phyloP scores from a whole-genome alignment of 2,797 vertebrate species.

The Parauchenoglanis punctatus region DNA sequence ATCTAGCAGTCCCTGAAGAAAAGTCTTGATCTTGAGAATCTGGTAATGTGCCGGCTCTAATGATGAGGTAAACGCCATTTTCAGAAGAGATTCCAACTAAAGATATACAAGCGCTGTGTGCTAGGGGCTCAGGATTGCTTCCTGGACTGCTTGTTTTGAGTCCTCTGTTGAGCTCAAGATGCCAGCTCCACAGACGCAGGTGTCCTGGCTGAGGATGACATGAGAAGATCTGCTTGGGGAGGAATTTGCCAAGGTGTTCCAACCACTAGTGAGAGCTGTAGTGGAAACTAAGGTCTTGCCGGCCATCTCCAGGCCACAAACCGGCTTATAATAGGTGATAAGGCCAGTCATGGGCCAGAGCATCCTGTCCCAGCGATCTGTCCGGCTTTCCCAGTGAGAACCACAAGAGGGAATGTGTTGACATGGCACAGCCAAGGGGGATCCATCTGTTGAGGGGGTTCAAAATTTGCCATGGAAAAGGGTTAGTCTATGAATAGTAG shows the following conservation, averaged over 20 bases:
- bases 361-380: background rate
- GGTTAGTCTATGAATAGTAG: background rate
- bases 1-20: background rate
- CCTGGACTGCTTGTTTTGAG: background rate
- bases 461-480: background rate
- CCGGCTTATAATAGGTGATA: constrained; percentile 14
- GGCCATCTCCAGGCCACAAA: background rate
- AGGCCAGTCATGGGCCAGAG: background rate
- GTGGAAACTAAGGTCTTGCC: constrained; percentile 4
- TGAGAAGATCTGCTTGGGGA: constrained; percentile 1
- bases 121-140: background rate
- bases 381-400: background rate
- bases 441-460: constrained; percentile 15
- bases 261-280: background rate
- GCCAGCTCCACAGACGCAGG: constrained; percentile 17
- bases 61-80: background rate
- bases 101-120: background rate
- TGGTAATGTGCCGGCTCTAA: background rate
- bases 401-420: constrained; percentile 21
- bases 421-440: constrained; percentile 8
- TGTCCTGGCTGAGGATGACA: constrained; percentile 10
- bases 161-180: background rate
- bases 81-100: background rate
- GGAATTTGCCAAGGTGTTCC: constrained; percentile 4
- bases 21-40: constrained; percentile 1